phyloP scores from a whole-genome alignment of 2,888 invertebrate genomes.

The Diplolepis rosae region DNA sequence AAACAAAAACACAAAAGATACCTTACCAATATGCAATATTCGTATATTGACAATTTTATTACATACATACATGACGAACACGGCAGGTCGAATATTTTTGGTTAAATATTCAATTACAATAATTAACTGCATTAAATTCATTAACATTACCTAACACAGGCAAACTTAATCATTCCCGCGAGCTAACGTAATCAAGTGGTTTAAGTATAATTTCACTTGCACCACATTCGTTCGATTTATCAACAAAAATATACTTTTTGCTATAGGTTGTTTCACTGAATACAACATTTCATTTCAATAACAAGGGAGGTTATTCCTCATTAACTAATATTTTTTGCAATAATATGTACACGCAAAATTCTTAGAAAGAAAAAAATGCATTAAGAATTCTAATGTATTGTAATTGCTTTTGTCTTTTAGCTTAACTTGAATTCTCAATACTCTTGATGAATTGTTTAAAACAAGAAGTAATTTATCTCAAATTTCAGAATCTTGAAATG shows the following conservation, averaged over 20 bases:
- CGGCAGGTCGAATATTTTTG: slow-evolving; percentile 9
- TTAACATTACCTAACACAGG: background rate
- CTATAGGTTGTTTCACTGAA: background rate
- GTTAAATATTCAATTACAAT: slow-evolving; percentile 4
- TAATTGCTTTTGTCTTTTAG: background rate
- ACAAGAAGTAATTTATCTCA: background rate
- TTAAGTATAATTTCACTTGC: background rate
- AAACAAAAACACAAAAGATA: background rate
- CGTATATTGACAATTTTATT: slow-evolving; percentile 28
- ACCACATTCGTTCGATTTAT: slow-evolving; percentile 3
- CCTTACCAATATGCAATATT: slow-evolving; percentile 26
- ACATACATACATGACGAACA: slow-evolving; percentile 23
- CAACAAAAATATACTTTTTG: background rate
- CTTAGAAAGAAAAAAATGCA: background rate
- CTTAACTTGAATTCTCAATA: background rate
- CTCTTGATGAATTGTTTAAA: background rate
- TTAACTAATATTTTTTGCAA: background rate
- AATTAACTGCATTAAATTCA: background rate
- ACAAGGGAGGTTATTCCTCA: background rate
- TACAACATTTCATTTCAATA: background rate
- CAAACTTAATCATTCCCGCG: slow-evolving; percentile 19
- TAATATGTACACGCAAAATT: background rate
- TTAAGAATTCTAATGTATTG: background rate
- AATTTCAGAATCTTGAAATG: slow-evolving; percentile 8
- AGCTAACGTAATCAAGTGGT: background rate